A percentile compares a stretch with the other conserved stretches of the same genome.
These are phyloP conservation scores for Caenorhabditis drosophilae DNA, from an alignment of 2,888 invertebrate species.

Conservation along the genomic window DNA sequence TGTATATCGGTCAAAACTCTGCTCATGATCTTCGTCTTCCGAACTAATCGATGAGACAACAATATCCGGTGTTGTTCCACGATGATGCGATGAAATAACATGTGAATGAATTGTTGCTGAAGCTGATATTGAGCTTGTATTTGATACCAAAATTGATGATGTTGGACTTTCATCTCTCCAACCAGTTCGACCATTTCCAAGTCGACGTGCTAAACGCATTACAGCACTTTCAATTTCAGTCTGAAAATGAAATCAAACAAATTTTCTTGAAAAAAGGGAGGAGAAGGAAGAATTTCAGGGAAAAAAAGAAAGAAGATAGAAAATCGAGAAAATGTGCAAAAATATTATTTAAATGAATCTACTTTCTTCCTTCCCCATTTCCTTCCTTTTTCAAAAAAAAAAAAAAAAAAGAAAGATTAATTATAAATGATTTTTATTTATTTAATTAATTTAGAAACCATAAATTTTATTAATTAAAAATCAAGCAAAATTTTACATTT, in stretches of 20 bases:
- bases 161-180: constrained; percentile 29
- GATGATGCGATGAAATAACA: constrained; percentile 35
- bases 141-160: constrained; percentile 9
- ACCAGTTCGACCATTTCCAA: constrained; percentile 51
- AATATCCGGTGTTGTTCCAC: constrained; percentile 57
- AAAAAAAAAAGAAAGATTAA: too few species aligned
- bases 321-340: too few species aligned
- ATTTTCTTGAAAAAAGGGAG: too few species aligned
- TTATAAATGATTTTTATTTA: too few species aligned
- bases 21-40: constrained; percentile 57
- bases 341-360: too few species aligned
- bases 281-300: too few species aligned
- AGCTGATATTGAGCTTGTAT: constrained; percentile 5
- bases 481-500: too few species aligned
- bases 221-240: constrained; percentile 66
- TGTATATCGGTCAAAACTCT: constrained; percentile 38
- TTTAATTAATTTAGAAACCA: too few species aligned
- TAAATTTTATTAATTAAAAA: too few species aligned
- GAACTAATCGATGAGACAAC: constrained; percentile 63
- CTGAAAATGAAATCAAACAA: too few species aligned
- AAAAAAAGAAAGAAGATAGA: background rate
- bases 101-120: constrained; percentile 24
- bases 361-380: too few species aligned
- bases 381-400: too few species aligned
- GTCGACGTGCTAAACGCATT: constrained; percentile 58